Evolutionary conservation across 2,797 vertebrate genomes (phyloP).

Genomic region (Pterois miles): DNA sequence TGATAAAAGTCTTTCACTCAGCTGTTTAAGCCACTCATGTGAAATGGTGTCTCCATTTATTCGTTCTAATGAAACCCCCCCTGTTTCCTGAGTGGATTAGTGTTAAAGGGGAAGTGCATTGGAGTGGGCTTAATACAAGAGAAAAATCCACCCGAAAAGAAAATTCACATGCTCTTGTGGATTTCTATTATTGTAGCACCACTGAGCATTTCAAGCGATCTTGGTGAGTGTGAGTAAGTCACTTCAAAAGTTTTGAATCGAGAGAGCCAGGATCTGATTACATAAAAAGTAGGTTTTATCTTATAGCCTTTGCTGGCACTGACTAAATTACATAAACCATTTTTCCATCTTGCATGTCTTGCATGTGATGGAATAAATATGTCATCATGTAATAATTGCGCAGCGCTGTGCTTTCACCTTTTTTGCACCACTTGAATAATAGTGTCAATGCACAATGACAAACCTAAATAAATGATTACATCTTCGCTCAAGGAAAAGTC

Average conservation of each 20-base stretch:
- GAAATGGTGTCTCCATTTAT: conserved; percentile 65
- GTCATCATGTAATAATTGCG: not conserved
- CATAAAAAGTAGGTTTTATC: conserved; percentile 18
- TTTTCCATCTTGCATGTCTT: conserved; percentile 13
- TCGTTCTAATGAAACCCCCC: conserved; percentile 57
- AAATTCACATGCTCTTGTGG: conserved; percentile 35
- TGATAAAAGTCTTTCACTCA: conserved; percentile 69
- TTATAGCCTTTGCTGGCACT: conserved; percentile 19
- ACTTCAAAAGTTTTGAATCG: conserved; percentile 21
- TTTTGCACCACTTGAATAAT: not conserved
- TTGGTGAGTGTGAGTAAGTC: conserved; percentile 33
- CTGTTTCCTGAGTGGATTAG: conserved; percentile 67
- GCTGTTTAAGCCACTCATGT: conserved; percentile 67
- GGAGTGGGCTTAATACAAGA: conserved; percentile 33
- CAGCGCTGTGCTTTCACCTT: not conserved
- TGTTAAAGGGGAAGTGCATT: conserved; percentile 54
- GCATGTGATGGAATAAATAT: not conserved
- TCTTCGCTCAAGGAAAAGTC: not conserved
- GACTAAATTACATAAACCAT: conserved; percentile 13
- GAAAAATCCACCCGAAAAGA: conserved; percentile 27
- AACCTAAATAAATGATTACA: conserved; percentile 3
- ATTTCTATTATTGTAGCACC: conserved; percentile 19
- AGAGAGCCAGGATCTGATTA: conserved; percentile 24
- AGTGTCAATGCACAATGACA: not conserved
- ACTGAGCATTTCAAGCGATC: conserved; percentile 23